Base-by-base conservation (phyloP, 2,797 vertebrate species). In the Hypotaenidia philippensis region DNA sequence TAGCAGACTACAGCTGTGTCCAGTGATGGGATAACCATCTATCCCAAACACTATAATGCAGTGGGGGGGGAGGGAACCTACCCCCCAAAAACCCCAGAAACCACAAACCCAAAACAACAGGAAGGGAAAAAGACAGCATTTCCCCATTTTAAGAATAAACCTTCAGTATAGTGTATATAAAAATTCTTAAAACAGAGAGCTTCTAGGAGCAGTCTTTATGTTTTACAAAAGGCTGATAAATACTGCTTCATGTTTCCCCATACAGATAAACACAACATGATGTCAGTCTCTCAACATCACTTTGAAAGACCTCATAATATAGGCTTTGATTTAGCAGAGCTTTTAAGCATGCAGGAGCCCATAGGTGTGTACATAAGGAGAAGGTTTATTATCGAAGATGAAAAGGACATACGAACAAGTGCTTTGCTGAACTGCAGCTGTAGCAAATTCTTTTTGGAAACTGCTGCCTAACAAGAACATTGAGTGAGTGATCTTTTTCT, bases 261-360 rank as follows among this genome's bases (percentile, higher is more conserved):
- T 45, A 40, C 31, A 70, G 31, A 64, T 20, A 75, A 79, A 29
- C 3, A 27, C 11, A 61, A 68, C 10, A 5, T 10, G 10, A 5
- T 11, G 12, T 22, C 55, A 65, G 12, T 57, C 65, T 91, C 36
- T 36, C 81, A 83, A 44, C 29, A 76, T 13, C 25, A 20, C 31
- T 92, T 79, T 49, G 34, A 89, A 94, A 82, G 27, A 59, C 13
- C 6, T 89, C 19, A 6, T 66, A 59, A 79, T 5, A 13, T 0
- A 59, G 27, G 17, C 70, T 89, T 93, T 92, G 81, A 93, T 83
- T 89, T 63, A 63, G 31, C 81, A 77, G 55, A 70, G 41, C 20
- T 31, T 32, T 52, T 87, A 32, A 70, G 16, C 38, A 40, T 57
- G 25, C n/a, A 84, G 41, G 41, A 90, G 15, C 41, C 65, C 64